phyloP scores from a whole-genome alignment of 2,113 vertebrate genomes.

The Columba livia region DNA sequence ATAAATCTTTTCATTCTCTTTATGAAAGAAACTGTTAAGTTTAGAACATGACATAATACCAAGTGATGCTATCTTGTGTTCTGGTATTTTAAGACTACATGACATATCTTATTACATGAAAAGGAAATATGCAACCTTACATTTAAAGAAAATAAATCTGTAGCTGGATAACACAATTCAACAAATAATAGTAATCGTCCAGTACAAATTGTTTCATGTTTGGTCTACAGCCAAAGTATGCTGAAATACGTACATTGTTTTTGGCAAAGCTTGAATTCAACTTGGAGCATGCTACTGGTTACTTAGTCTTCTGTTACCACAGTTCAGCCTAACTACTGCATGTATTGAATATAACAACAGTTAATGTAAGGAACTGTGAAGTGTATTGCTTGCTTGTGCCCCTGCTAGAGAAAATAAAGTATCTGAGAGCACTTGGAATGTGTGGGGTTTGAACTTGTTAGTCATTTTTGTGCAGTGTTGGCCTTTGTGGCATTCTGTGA shows the following conservation, averaged over 20 bases:
- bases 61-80: not conserved
- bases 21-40: not conserved
- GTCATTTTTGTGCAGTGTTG: not conserved
- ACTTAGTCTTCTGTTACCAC: not conserved
- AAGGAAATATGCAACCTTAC: not conserved
- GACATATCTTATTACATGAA: not conserved
- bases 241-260: not conserved
- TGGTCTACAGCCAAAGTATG: not conserved
- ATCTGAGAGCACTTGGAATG: not conserved
- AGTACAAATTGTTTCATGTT: not conserved
- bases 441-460: not conserved
- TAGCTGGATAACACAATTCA: not conserved
- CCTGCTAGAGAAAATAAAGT: not conserved
- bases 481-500: not conserved
- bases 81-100: not conserved
- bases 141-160: not conserved
- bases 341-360: not conserved
- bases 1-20: not conserved
- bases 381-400: not conserved
- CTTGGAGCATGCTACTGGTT: not conserved
- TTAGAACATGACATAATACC: not conserved
- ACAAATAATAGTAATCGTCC: not conserved
- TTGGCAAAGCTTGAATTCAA: conserved; percentile 1
- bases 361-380: not conserved
- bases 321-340: not conserved